A percentile compares a stretch with the other conserved stretches of the same genome.
phyloP scores from a whole-genome alignment of 2,888 invertebrate species.

The Blera fallax region DNA sequence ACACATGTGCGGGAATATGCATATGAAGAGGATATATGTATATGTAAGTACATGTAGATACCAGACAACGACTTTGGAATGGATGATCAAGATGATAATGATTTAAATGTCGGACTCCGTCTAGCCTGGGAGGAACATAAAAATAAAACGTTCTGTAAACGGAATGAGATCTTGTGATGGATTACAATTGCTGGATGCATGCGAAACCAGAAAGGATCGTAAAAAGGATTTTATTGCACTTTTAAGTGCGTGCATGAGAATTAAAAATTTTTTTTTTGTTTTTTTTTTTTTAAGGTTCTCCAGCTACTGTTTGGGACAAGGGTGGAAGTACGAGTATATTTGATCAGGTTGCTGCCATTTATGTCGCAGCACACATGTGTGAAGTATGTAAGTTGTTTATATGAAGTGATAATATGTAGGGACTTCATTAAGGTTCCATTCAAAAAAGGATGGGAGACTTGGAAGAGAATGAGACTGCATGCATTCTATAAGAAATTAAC shows the following conservation, averaged over 20 bases:
- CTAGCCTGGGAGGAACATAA: constrained; percentile 59
- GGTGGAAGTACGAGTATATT: constrained; percentile 37
- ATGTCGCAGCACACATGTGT: constrained; percentile 57
- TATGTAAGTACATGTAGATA: too few species aligned
- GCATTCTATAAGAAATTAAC: background rate
- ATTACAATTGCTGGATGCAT: constrained; percentile 56
- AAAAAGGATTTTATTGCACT: constrained; percentile 67
- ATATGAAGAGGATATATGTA: background rate
- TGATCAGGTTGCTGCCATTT: constrained; percentile 58
- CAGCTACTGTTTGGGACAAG: background rate
- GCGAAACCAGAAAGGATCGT: constrained; percentile 70
- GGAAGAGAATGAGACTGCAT: background rate
- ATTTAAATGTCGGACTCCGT: constrained; percentile 60
- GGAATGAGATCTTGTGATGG: constrained; percentile 45
- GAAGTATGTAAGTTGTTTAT: constrained; percentile 55
- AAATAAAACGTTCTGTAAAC: constrained; percentile 49
- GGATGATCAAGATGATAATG: constrained; percentile 41
- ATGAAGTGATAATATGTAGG: constrained; percentile 69
- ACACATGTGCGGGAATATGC: constrained; percentile 40
- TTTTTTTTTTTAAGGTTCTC: constrained; percentile 21
- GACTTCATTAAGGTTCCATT: constrained; percentile 20
- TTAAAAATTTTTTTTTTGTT: constrained; percentile 30
- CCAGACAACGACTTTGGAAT: constrained; percentile 35
- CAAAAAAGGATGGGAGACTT: background rate
- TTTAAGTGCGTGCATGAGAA: constrained; percentile 69